Percentiles rank a stretch among this genome's conserved stretches.
phyloP scores from a whole-genome alignment of 2,888 invertebrate species.

The Barypeithes pellucidus region DNA sequence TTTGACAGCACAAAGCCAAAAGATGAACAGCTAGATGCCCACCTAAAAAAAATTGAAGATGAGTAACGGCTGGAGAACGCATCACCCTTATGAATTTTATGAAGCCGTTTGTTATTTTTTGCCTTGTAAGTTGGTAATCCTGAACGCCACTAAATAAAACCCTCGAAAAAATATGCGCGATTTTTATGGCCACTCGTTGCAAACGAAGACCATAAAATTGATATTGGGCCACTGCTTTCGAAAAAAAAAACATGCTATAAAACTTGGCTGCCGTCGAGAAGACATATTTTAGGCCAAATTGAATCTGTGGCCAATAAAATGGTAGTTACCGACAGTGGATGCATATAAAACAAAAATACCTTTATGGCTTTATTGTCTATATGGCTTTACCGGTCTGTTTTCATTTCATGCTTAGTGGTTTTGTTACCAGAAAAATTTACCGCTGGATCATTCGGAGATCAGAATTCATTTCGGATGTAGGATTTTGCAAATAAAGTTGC shows the following conservation, averaged over 20 bases:
- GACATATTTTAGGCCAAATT: constrained; percentile 48
- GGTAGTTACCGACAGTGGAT: constrained; percentile 41
- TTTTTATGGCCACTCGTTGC: constrained; percentile 49
- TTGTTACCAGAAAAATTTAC: too few species aligned
- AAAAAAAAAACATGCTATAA: constrained; percentile 46
- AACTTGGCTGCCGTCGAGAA: constrained; percentile 42
- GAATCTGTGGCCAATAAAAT: constrained; percentile 48
- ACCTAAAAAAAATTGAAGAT: constrained; percentile 20
- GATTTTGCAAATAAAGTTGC: too few species aligned
- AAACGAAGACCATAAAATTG: constrained; percentile 49
- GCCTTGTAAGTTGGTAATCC: constrained; percentile 47
- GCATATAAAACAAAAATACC: constrained; percentile 30
- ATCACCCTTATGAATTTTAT: constrained; percentile 48
- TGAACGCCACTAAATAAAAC: constrained; percentile 47
- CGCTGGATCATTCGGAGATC: too few species aligned
- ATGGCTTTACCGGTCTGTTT: neutral
- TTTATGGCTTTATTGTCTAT: constrained; percentile 25
- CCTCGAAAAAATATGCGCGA: constrained; percentile 47
- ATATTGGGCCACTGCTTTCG: constrained; percentile 44
- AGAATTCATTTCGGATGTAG: too few species aligned
- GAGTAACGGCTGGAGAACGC: constrained; percentile 27
- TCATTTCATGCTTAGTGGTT: neutral
- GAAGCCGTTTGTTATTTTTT: constrained; percentile 48
- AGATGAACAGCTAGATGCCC: constrained; percentile 6
- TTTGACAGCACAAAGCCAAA: neutral